These are phyloP conservation scores for Drosophila rufa DNA, from an alignment of 1,140 invertebrate genomes.

Conservation along the genomic window DNA sequence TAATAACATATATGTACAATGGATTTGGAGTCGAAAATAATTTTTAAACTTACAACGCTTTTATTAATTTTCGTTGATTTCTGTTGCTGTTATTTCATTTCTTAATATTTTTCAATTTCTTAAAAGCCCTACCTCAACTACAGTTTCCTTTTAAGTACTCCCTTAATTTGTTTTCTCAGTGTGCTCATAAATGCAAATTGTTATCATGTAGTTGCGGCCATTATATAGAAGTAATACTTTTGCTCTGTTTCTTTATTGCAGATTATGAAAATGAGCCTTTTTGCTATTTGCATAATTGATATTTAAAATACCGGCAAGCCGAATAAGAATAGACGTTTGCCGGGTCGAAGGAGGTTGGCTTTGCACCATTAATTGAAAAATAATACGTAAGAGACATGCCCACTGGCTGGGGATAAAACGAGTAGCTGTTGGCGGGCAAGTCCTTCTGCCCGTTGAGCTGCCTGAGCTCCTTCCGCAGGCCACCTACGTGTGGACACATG, in stretches of 20 bases:
- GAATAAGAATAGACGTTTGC: constrained; percentile 8
- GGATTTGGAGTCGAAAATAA: too few species aligned
- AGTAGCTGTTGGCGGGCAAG: constrained; percentile 1
- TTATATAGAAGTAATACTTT: constrained; percentile 40
- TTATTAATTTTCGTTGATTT: too few species aligned
- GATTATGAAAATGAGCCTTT: constrained; percentile 68
- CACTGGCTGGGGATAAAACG: background rate
- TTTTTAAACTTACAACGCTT: too few species aligned
- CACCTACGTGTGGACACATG: constrained; percentile 30
- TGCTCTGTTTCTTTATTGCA: constrained; percentile 24
- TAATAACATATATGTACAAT: too few species aligned
- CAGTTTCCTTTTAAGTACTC: background rate
- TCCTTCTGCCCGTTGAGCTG: constrained; percentile 11
- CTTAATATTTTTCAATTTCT: too few species aligned
- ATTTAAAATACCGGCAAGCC: constrained; percentile 69
- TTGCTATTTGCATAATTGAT: constrained; percentile 76
- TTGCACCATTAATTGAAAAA: constrained; percentile 71
- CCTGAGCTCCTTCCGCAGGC: constrained; percentile 32
- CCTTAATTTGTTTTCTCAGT: background rate
- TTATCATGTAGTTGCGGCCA: constrained; percentile 42
- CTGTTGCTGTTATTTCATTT: too few species aligned
- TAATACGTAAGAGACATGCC: constrained; percentile 43
- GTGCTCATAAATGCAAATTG: constrained; percentile 67
- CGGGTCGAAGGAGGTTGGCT: background rate
- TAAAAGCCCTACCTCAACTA: too few species aligned